A percentile compares a stretch with the other conserved stretches of the same genome.
These are phyloP conservation scores for Temnothorax nylanderi DNA, from an alignment of 1,140 invertebrate genomes.

Conservation along the genomic window DNA sequence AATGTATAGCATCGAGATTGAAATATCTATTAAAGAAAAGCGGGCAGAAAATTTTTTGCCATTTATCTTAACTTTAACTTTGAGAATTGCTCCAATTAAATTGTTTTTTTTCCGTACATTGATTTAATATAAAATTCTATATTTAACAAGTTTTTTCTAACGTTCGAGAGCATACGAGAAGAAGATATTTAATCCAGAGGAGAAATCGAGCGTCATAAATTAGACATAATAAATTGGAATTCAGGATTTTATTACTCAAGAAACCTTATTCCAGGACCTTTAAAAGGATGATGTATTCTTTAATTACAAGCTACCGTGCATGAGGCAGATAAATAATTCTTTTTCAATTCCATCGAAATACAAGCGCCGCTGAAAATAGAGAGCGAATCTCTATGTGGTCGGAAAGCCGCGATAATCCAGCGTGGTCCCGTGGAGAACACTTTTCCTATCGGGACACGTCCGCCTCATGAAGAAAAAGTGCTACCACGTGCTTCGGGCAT, in stretches of 20 bases:
- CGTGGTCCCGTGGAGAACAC: background rate
- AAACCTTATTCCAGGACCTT: background rate
- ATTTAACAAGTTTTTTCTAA: background rate
- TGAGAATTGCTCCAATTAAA: background rate
- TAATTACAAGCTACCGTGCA: background rate
- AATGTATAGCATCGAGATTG: background rate
- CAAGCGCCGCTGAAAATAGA: constrained; percentile 1
- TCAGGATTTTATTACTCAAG: background rate
- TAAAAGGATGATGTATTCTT: too few species aligned
- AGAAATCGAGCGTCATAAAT: background rate
- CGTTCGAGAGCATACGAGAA: background rate
- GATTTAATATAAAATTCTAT: background rate
- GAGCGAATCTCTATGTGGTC: constrained; percentile 16
- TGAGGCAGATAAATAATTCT: constrained; percentile 16
- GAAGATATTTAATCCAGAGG: background rate
- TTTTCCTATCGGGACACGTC: constrained; percentile 43
- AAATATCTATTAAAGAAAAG: background rate
- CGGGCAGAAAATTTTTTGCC: background rate
- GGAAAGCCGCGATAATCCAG: constrained; percentile 31
- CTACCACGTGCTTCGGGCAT: constrained; percentile 11
- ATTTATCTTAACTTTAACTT: background rate
- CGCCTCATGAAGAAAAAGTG: constrained; percentile 69
- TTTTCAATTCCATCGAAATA: constrained; percentile 2
- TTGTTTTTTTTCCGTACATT: background rate
- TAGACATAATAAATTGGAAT: background rate